Evolutionary conservation across 2,113 vertebrate genomes (phyloP), one percentile per base, ranked within the genome.

Genomic region (Leiothrix lutea): DNA sequence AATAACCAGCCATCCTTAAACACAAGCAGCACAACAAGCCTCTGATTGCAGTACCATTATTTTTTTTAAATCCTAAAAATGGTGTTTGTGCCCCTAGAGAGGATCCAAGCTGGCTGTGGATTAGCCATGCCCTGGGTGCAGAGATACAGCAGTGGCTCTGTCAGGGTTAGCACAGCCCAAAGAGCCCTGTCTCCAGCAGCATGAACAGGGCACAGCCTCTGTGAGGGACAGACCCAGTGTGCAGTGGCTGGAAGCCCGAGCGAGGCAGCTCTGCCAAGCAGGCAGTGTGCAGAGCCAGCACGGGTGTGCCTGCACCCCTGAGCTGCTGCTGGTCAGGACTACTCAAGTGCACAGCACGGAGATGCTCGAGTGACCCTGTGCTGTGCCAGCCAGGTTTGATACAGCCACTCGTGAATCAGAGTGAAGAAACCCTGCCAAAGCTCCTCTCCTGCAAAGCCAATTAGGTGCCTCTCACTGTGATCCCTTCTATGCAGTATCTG

Each of bases 91-190:
- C 24, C 29, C 44, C 47, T 9, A 64, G 79, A 74, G 53, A 35
- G 0, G 0, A 54, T 56, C 60, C 45, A 56, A 47, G 17, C 44
- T 5, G 5, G 25, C 2, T 75, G 40, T 36, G 11, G 53, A 64
- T 67, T 14, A 73, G 35, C 38, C 11, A 1, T 9, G 4, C 14
- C 0, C 0, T 6, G 38, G 38, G 62, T 77, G 45, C 62, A 86
- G 54, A 80, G 64, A 29, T 4, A 4, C 0, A 0, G 31, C 0
- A 1, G n/a, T 8, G 51, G 14, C 8, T 81, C 61, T 0, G 0
- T 28, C 36, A 31, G 61, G 48, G 57, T 35, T 31, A 40, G 33
- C 1, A 0, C 22, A 38, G 65, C 70, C 67, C 0, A 0, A 17
- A 2, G 4, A 9, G 64, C n/a, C 78, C 74, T 24, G 50, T 62